Base-by-base conservation (phyloP, 1,140 invertebrate genomes). In the Lasioglossum baleicum region DNA sequence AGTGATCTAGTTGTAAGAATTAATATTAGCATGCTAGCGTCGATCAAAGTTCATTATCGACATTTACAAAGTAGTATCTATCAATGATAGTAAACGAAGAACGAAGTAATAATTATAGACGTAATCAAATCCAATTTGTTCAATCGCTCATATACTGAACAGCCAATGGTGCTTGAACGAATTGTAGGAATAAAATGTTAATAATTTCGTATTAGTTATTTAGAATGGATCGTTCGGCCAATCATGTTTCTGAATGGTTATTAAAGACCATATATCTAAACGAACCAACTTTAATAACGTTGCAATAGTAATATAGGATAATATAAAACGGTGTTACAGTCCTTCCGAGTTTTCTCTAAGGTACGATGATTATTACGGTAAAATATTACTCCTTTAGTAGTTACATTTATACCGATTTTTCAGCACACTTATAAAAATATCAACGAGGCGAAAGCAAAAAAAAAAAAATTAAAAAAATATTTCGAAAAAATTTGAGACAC, bases 401-500 rank as follows among this genome's bases (percentile, higher is more conserved):
- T 87, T 89, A 90, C 83, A 89, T 90, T 90, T 90, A 89, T 90
- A 90, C 88, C 87, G 72, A 89, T 90, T 90, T 90, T 90, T 89
- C 87, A 90, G 85, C 89, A 85, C 88, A 88, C 88, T 87, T 88
- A 89, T 81, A 84, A 87, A 83, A 84, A 86, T 84, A 88, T 89
- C 80, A 85, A 88, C 78, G 88, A 84, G 77, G 74, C 72, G 78
- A 84, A 83, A 84, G 75, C 64, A 81, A 82, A 74, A 76, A 84
- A 72, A 44, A 13, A 35, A n/a, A n/a, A n/a, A n/a, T n/a, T 11
- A 8, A 63, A 73, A 80, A 73, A 72, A 76, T 84, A 78, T 79
- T 87, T 79, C 68, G 77, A 84, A 70, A 63, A 85, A 65, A 85
- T 86, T 86, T 79, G 83, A 85, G 68, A 86, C 68, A 86, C 53